These are phyloP conservation scores for Sula dactylatra DNA, from an alignment of 2,113 vertebrate species.

Conservation along the genomic window DNA sequence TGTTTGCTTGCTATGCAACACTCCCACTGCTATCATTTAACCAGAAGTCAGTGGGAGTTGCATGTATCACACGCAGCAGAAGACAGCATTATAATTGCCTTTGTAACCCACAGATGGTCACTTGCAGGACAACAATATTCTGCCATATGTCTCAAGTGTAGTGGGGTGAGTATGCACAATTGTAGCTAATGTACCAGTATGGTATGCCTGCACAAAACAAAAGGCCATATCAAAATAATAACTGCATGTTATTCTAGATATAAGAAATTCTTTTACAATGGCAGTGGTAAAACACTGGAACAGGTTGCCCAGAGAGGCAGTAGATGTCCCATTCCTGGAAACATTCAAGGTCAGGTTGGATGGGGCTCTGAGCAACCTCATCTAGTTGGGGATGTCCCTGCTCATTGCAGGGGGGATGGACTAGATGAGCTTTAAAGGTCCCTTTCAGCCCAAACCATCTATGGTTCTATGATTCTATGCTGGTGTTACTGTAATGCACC, in stretches of 20 bases:
- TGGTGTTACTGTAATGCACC: not conserved
- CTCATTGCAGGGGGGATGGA: not conserved
- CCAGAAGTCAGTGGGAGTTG: not conserved
- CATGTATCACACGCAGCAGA: not conserved
- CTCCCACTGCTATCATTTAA: not conserved
- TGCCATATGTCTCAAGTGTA: not conserved
- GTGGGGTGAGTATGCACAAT: not conserved
- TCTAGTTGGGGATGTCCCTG: not conserved
- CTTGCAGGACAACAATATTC: not conserved
- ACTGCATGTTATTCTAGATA: not conserved
- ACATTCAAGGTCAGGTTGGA: not conserved
- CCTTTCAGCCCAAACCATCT: not conserved
- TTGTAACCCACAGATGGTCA: not conserved
- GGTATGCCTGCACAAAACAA: not conserved
- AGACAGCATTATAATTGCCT: not conserved
- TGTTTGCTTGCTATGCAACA: not conserved
- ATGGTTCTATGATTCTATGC: not conserved
- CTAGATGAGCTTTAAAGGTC: not conserved
- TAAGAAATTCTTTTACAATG: accelerated
- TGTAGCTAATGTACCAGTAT: not conserved
- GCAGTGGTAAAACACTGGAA: not conserved
- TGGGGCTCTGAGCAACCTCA: not conserved
- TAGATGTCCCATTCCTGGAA: not conserved
- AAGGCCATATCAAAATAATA: not conserved
- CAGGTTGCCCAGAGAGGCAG: not conserved